phyloP scores from a whole-genome alignment of 2,113 vertebrate species.

The Prunella himalayana region DNA sequence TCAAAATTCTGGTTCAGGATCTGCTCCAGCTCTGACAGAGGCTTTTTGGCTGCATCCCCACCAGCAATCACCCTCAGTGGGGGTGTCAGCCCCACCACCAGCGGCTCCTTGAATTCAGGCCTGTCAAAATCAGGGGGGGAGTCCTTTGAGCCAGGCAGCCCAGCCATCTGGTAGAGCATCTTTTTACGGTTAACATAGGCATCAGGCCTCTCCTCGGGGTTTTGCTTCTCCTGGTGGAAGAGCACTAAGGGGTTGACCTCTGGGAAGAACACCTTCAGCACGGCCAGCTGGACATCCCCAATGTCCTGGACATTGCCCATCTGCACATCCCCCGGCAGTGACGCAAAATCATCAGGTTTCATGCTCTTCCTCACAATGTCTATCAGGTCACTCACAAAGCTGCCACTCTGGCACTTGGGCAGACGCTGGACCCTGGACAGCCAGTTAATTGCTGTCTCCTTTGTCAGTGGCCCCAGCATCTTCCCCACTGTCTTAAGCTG shows the following conservation, averaged over 20 bases:
- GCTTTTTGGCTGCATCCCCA: conserved; percentile 42
- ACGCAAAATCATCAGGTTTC: not conserved
- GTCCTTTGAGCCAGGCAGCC: conserved; percentile 47
- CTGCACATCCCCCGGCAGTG: conserved; percentile 32
- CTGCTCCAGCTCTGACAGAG: conserved; percentile 27
- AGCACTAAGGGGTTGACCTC: conserved; percentile 63
- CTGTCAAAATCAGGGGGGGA: conserved; percentile 31
- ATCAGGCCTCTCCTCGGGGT: conserved; percentile 26
- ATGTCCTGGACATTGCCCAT: conserved; percentile 55
- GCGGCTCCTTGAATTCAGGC: conserved; percentile 42
- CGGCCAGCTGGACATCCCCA: not conserved
- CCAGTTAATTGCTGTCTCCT: conserved; percentile 48
- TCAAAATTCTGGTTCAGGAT: conserved; percentile 61
- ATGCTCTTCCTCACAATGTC: conserved; percentile 54
- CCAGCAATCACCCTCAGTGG: conserved; percentile 38
- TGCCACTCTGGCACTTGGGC: conserved; percentile 26
- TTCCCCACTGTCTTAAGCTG: conserved; percentile 52
- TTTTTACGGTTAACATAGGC: conserved; percentile 55
- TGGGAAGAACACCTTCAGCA: conserved; percentile 55
- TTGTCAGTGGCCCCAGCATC: conserved; percentile 35
- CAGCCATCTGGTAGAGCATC: conserved; percentile 55
- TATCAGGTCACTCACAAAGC: conserved; percentile 30
- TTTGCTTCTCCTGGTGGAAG: conserved; percentile 62
- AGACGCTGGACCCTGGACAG: conserved; percentile 39
- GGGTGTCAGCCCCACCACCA: conserved; percentile 51